phyloP scores from a whole-genome alignment of 2,113 vertebrate species.

The Pollimyrus isidori region DNA sequence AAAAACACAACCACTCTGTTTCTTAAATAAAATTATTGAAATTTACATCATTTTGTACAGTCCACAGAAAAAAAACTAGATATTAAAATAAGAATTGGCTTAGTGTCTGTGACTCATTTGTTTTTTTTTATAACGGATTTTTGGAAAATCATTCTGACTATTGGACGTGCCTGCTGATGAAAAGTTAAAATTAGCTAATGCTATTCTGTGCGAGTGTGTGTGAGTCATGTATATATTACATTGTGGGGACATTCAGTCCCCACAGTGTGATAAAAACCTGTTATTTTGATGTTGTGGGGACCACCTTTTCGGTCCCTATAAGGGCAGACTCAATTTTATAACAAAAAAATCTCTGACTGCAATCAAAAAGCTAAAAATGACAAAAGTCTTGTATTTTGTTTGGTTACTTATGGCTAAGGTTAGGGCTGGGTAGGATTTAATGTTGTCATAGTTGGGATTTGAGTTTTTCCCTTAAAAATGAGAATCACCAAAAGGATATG shows the following conservation, averaged over 20 bases:
- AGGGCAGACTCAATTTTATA: neutral
- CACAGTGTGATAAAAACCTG: neutral
- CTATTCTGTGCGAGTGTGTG: neutral
- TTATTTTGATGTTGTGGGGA: neutral
- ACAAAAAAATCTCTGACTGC: neutral
- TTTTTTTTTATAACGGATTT: conserved; percentile 49
- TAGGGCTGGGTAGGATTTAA: neutral
- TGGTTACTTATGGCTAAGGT: neutral
- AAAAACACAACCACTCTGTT: conserved; percentile 30
- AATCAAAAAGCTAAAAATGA: neutral
- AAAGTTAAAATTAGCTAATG: neutral
- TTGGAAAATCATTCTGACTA: conserved; percentile 10
- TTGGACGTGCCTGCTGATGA: conserved; percentile 8
- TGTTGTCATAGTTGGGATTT: neutral
- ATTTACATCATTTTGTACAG: neutral
- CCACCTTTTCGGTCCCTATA: neutral
- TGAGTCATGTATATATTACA: neutral
- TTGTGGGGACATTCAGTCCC: neutral
- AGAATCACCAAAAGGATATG: neutral
- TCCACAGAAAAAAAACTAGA: neutral
- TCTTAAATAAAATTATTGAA: neutral
- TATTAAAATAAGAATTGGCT: conserved; percentile 51
- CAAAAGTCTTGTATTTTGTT: neutral
- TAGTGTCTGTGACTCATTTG: conserved; percentile 33
- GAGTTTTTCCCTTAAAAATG: neutral